A percentile compares a stretch with the other conserved stretches of the same genome.
Conservation (phyloP, 2,797 vertebrate genomes). For the Gallinago solitaria region DNA sequence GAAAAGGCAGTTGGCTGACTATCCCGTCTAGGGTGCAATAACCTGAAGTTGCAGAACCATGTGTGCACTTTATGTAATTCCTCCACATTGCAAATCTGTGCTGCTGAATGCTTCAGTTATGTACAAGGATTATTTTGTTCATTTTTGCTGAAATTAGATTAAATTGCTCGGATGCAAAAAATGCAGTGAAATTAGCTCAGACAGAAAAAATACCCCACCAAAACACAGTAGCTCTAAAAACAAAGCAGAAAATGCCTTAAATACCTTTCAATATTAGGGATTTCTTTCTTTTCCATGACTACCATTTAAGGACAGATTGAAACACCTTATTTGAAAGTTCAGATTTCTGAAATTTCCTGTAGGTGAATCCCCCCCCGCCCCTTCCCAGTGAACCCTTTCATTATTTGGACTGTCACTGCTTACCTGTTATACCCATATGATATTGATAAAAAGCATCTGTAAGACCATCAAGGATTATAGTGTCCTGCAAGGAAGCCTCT, state of each 20-base stretch:
- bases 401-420: neutral
- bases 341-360: neutral
- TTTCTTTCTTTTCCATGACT: neutral
- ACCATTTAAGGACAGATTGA: neutral
- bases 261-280: neutral
- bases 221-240: neutral
- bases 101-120: neutral
- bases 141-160: neutral
- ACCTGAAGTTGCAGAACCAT: neutral
- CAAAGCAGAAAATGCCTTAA: neutral
- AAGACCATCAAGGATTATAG: slow-evolving; percentile 89
- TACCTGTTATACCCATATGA: slow-evolving; percentile 98
- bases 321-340: neutral
- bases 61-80: fast-evolving
- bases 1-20: neutral
- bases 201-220: neutral
- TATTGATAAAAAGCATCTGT: slow-evolving; percentile 91
- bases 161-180: neutral
- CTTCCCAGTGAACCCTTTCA: neutral
- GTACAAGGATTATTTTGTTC: neutral
- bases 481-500: slow-evolving; percentile 86
- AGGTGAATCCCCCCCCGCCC: neutral
- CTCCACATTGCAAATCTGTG: neutral
- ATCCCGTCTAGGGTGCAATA: neutral
- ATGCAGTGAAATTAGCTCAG: neutral